phyloP scores from a whole-genome alignment of 2,113 vertebrate genomes.

The Octodon degus region DNA sequence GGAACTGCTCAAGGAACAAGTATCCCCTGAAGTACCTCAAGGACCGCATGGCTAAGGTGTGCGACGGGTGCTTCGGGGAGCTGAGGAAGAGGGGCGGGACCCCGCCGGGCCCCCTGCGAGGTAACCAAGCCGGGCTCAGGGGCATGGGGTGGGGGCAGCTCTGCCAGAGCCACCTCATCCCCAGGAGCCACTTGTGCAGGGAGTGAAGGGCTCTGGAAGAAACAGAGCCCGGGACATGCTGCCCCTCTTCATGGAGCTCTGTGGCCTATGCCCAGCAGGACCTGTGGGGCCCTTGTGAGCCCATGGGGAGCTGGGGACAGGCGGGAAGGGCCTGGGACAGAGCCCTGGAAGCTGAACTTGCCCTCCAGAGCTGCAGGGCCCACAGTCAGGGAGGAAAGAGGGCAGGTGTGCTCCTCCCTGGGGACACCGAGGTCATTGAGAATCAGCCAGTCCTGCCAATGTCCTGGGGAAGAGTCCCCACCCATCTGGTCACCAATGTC shows the following conservation, averaged over 20 bases:
- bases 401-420: not conserved
- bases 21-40: constrained; percentile 98
- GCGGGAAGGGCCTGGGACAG: not conserved
- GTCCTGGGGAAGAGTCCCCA: not conserved
- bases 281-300: not conserved
- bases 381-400: not conserved
- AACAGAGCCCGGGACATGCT: fast-evolving
- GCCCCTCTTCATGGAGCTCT: not conserved
- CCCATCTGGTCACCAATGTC: not conserved
- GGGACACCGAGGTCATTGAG: not conserved
- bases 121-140: constrained; percentile 36
- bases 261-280: not conserved
- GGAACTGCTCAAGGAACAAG: constrained; percentile 96
- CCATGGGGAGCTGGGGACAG: not conserved
- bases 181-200: not conserved
- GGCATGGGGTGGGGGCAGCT: not conserved
- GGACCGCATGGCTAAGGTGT: constrained; percentile 96
- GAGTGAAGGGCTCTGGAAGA: not conserved
- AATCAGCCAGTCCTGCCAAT: not conserved
- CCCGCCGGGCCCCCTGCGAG: constrained; percentile 64
- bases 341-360: not conserved
- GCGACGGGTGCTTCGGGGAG: constrained; percentile 94
- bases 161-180: not conserved
- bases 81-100: constrained; percentile 92
- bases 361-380: not conserved